These are phyloP conservation scores for Irena cyanogastra DNA, from an alignment of 2,113 vertebrate genomes.

Conservation along the genomic window DNA sequence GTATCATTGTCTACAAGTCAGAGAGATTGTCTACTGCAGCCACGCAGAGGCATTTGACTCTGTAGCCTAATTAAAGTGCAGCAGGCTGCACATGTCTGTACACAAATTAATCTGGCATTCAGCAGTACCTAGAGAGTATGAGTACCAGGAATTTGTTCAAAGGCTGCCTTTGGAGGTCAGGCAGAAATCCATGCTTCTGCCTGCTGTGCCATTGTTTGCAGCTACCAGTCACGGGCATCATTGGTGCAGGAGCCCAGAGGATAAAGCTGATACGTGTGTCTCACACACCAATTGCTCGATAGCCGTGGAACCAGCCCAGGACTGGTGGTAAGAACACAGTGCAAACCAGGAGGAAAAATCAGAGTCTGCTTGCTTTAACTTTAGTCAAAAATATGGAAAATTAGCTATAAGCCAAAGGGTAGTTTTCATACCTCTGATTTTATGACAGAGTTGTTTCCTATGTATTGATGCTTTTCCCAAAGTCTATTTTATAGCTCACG, in stretches of 20 bases:
- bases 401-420: neutral
- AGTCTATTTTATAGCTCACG: neutral
- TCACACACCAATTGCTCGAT: neutral
- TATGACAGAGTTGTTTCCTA: neutral
- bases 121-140: neutral
- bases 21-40: neutral
- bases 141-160: neutral
- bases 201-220: neutral
- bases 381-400: neutral
- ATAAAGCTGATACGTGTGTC: rapidly evolving
- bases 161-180: neutral
- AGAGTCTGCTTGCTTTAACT: neutral
- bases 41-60: neutral
- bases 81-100: neutral
- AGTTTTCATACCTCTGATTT: neutral
- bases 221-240: neutral
- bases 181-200: neutral
- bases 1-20: neutral
- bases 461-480: neutral
- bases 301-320: rapidly evolving
- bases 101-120: neutral
- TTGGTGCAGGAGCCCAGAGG: neutral
- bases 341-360: neutral
- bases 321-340: neutral
- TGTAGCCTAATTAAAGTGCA: neutral